Evolutionary conservation across 2,888 invertebrate species (phyloP).

Genomic region (Noctua janthina): DNA sequence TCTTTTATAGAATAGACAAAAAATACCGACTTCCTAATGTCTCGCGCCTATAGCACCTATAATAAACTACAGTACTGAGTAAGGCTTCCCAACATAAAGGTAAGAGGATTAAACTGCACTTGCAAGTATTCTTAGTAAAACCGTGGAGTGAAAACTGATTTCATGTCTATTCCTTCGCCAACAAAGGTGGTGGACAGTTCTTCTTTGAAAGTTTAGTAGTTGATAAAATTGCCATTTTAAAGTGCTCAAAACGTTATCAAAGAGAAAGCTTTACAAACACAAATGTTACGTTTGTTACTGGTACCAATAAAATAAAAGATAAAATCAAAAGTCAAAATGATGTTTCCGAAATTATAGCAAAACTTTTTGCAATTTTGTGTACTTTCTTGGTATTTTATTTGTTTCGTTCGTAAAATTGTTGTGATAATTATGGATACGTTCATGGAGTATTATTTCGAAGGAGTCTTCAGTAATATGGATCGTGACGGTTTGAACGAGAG

Average conservation of each 20-base stretch:
- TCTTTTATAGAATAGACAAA: background rate
- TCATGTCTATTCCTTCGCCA: conserved; percentile 69
- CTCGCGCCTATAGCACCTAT: conserved; percentile 7
- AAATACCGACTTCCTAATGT: conserved; percentile 28
- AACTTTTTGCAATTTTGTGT: background rate
- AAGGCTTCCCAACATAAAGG: conserved; percentile 79
- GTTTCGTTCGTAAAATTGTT: conserved; percentile 35
- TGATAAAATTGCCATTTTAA: background rate
- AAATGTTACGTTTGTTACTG: conserved; percentile 25
- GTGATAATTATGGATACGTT: conserved; percentile 92
- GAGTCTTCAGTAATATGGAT: conserved; percentile 93
- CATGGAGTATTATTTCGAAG: conserved; percentile 95
- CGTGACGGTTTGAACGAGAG: conserved; percentile 93
- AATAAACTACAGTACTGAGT: conserved; percentile 51
- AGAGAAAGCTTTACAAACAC: background rate
- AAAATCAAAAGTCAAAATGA: conserved; percentile 57
- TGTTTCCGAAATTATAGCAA: conserved; percentile 25
- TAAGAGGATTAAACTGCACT: conserved; percentile 83
- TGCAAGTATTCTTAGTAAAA: conserved; percentile 75
- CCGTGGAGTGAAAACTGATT: conserved; percentile 74
- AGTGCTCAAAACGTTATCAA: background rate
- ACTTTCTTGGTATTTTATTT: background rate
- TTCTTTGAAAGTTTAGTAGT: background rate
- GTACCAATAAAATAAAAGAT: conserved; percentile 37
- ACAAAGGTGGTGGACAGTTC: conserved; percentile 41